Evolutionary conservation across 2,113 vertebrate species (phyloP), one percentile per base, ranked within the genome.

Genomic region (Willisornis vidua): DNA sequence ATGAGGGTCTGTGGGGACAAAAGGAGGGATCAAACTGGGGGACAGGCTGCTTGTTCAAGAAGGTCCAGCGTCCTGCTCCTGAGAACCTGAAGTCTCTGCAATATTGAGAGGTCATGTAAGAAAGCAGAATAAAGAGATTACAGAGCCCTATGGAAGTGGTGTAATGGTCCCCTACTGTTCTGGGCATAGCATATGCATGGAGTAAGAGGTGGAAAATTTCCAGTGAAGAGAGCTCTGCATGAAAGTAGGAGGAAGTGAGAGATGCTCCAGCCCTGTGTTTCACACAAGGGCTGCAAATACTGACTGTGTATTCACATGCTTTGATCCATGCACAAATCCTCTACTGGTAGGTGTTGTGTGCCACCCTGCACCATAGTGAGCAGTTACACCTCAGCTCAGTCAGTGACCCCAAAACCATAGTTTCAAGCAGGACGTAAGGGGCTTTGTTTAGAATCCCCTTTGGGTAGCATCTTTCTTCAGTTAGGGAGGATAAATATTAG

Each of bases 81-180:
- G 67, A 14, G 85, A 48, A 61, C 10, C 85, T 79, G 76, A 48
- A 75, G 26, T 57, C 72, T 46, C 52, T 65, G 67, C 31, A 23
- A 7, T 19, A 24, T 1, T 10, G 9, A 43, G 55, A 22, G 43
- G 24, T 55, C 3, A 0, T 1, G 4, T 49, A n/a, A 67, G 52
- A 62, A 75, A 75, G 54, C 57, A 78, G 57, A 82, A 63, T 39
- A 24, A 79, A 55, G 57, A 70, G 26, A 57, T 63, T 57, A 51
- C 1, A 12, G 67, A 75, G 26, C 75, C 46, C 33, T 7, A 0
- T 43, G 82, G 43, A 71, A 75, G 19, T 19, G 43, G 12, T 29
- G 37, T 10, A 54, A 62, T 59, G 55, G 63, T 17, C 63, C 45
- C 45, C 59, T 70, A 3, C 33, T 19, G 67, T 3, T 9, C n/a